Base-by-base conservation (phyloP, 2,797 vertebrate species). In the Sparidentex hasta region DNA sequence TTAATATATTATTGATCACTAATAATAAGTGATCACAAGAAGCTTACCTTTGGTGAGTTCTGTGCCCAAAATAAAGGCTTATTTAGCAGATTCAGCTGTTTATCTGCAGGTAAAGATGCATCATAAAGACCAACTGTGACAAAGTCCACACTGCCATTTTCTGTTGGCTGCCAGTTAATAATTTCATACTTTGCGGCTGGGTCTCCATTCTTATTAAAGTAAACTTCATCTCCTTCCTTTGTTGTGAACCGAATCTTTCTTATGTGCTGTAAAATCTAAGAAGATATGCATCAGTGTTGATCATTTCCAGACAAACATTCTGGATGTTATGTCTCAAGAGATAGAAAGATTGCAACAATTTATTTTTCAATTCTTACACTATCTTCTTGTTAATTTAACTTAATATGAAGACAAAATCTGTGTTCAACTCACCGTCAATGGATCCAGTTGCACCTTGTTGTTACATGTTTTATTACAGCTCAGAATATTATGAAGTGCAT, bases 101-200 rank as follows among this genome's bases (percentile, higher is more conserved):
- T 16, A 20, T 51, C 50, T 5, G n/a, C n/a, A 51, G 50, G 50
- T 21, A 51, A 51, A 51, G 50, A 51, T 51, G 50, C 1, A 51
- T 51, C 50, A 51, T 51, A 21, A 51, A 21, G 50, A 51, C 50
- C 50, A 5, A 51, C 50, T 51, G 78, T 85, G 12, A 87, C 88
- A 86, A 93, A 90, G 25, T 84, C 78, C 69, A 90, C 72, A 2
- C 65, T 74, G 46, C 83, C 71, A 7, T 85, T 72, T 25, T 64
- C 52, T 47, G 50, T 76, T 9, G 63, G 50, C 50, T 51, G 50
- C 50, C 50, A 51, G 50, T 51, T 51, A 21, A 51, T 21, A 51
- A 51, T 51, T 2, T 51, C 50, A 51, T 51, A 51, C 50, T 51
- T 51, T 21, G 50, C 50, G 5, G n/a, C 50, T 12, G 50, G 50